A percentile compares a stretch with the other conserved stretches of the same genome.
These are phyloP conservation scores for Salpingus planirostris DNA, from an alignment of 2,888 invertebrate species.

Conservation along the genomic window DNA sequence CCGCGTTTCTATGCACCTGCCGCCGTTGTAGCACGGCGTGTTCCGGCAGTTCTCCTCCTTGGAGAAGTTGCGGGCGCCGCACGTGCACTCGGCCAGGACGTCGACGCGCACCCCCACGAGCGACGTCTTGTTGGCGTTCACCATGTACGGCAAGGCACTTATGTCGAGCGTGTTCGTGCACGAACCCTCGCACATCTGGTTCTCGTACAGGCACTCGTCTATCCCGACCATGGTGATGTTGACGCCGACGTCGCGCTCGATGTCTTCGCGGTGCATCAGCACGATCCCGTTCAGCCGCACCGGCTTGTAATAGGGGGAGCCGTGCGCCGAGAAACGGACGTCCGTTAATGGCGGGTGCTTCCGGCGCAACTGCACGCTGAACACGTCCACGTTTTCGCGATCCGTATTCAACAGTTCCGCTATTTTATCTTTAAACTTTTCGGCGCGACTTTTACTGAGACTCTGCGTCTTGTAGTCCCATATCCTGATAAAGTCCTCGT, in stretches of 20 bases:
- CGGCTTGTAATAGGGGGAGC: constrained; percentile 92
- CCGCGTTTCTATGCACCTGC: constrained; percentile 86
- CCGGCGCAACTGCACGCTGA: constrained; percentile 85
- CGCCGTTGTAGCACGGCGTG: constrained; percentile 91
- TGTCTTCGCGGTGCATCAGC: constrained; percentile 86
- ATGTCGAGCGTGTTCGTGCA: constrained; percentile 90
- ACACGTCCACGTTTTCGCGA: constrained; percentile 87
- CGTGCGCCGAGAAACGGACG: constrained; percentile 88
- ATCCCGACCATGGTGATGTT: constrained; percentile 97
- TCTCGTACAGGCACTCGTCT: constrained; percentile 91
- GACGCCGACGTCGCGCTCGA: constrained; percentile 88
- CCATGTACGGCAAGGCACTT: constrained; percentile 84
- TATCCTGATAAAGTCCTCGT: constrained; percentile 91
- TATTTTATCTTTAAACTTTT: constrained; percentile 81
- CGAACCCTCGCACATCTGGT: constrained; percentile 91
- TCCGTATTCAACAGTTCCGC: constrained; percentile 78
- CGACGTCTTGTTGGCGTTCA: constrained; percentile 95
- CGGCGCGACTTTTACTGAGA: constrained; percentile 77
- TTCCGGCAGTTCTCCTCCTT: constrained; percentile 83
- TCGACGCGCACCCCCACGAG: constrained; percentile 93
- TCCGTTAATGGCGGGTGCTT: constrained; percentile 86
- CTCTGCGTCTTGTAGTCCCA: constrained; percentile 88
- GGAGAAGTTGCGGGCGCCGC: constrained; percentile 87
- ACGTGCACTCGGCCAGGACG: constrained; percentile 86
- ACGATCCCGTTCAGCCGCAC: constrained; percentile 91